Evolutionary conservation across 1,140 invertebrate genomes (phyloP), one percentile per base, ranked within the genome.

Genomic region (Drosophila oshimai): DNA sequence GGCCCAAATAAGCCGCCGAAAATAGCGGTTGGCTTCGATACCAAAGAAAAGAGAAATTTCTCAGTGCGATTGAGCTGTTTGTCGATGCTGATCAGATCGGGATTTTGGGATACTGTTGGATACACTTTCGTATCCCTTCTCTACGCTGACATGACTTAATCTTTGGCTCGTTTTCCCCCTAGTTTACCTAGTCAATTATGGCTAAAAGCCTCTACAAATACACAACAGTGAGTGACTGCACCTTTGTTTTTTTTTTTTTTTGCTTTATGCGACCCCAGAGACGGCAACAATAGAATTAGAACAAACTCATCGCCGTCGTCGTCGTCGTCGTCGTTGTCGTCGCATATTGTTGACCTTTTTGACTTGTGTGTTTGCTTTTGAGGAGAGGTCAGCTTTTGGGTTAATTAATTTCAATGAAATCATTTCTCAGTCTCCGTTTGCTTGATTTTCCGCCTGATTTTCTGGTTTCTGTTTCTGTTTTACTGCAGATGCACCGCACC

Each of bases 321-420:
- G n/a, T n/a, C n/a, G n/a, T n/a, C n/a, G n/a, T n/a, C n/a, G n/a
- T 45, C 39, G 51, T 29, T 65, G 61, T 29, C 10, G 13, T 49
- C 58, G 58, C 62, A 54, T 60, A 73, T 74, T 36, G 58, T 44
- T 76, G 58, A 74, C 77, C 79, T 83, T 58, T 60, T 17, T 13
- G 7, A 6, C 12, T 18, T 29, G 15, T 50, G 36, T 29, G 12
- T 46, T 18, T 44, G 15, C 15, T 17, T 22, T 2, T 9, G n/a
- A 22, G 15, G 39, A 45, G 60, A 68, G 81, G 81, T 87, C 81
- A 87, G 36, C 76, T 60, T 58, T 73, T 42, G 73, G 81, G 81
- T 87, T 87, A 87, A 87, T 87, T 87, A 44, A 87, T 87, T 80
- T 87, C 60, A 80, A 87, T 87, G 76, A 87, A 87, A 87, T 87